Percentiles rank a stretch among this genome's conserved stretches.
Evolutionary conservation across 1,140 invertebrate genomes (phyloP).

Genomic region (Delia radicum): DNA sequence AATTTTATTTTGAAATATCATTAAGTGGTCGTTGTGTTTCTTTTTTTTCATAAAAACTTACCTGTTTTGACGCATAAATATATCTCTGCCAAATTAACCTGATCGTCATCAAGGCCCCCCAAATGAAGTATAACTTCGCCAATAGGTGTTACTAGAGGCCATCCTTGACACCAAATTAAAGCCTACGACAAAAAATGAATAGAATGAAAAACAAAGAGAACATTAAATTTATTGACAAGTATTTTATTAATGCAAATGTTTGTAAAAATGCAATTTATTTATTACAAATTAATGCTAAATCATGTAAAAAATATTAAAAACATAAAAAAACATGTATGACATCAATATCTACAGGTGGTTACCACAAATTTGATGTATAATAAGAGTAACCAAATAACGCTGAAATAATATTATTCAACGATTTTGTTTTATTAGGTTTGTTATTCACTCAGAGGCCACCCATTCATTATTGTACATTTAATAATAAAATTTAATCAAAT

Average conservation of each 20-base stretch:
- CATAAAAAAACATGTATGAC: neutral
- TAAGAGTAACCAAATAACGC: too few species aligned
- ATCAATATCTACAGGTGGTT: neutral
- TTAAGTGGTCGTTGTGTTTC: neutral
- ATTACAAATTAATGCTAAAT: neutral
- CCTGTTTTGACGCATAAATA: constrained; percentile 54
- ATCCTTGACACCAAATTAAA: constrained; percentile 49
- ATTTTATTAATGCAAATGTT: neutral
- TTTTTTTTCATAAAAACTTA: constrained; percentile 35
- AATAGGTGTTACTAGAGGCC: constrained; percentile 51
- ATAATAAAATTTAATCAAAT: neutral
- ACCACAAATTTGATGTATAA: too few species aligned
- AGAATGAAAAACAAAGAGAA: constrained; percentile 16
- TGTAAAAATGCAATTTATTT: neutral
- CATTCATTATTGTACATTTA: neutral
- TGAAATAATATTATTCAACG: too few species aligned
- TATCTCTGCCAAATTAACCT: constrained; percentile 45
- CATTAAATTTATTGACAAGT: neutral
- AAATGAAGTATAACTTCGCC: constrained; percentile 52
- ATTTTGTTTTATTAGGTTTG: neutral
- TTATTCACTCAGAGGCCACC: neutral
- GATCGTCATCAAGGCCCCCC: constrained; percentile 47
- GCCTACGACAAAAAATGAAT: too few species aligned
- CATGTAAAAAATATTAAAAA: neutral
- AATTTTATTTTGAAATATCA: too few species aligned